Conservation (phyloP, 2,113 vertebrate genomes). For the Gymnarchus niloticus region DNA sequence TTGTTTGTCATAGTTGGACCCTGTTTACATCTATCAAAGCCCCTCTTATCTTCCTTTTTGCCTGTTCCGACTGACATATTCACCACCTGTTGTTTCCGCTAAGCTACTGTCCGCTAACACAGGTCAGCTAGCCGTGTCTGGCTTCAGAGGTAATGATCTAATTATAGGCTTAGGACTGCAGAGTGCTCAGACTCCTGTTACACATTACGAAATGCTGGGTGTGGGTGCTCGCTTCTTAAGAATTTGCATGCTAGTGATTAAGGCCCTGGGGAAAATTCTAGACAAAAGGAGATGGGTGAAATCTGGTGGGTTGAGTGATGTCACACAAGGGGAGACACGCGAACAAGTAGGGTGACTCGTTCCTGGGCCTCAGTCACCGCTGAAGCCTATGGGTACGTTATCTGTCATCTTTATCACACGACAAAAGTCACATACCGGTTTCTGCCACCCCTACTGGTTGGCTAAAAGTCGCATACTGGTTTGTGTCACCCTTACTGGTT, state of each 20-base stretch:
- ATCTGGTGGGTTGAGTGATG: background rate
- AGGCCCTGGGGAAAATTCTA: background rate
- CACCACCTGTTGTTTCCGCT: constrained; percentile 39
- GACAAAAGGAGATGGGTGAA: background rate
- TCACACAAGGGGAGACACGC: background rate
- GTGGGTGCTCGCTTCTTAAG: background rate
- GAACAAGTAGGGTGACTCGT: background rate
- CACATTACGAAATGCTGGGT: constrained; percentile 7
- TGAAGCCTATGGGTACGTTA: background rate
- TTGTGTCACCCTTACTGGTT: background rate
- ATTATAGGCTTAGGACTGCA: constrained; percentile 34
- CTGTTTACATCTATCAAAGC: background rate
- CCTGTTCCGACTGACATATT: constrained; percentile 30
- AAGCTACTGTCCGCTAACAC: constrained; percentile 36
- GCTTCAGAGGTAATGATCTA: constrained; percentile 42
- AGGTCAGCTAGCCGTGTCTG: constrained; percentile 39
- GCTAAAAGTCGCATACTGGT: background rate
- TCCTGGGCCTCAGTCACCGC: background rate
- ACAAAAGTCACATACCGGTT: background rate
- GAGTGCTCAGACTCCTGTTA: constrained; percentile 7
- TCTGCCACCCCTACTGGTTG: background rate
- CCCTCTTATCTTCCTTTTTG: background rate
- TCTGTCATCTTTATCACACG: background rate
- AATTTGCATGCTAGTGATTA: background rate
- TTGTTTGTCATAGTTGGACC: background rate